phyloP scores from a whole-genome alignment of 2,113 vertebrate species.

The Lamprotornis superbus region DNA sequence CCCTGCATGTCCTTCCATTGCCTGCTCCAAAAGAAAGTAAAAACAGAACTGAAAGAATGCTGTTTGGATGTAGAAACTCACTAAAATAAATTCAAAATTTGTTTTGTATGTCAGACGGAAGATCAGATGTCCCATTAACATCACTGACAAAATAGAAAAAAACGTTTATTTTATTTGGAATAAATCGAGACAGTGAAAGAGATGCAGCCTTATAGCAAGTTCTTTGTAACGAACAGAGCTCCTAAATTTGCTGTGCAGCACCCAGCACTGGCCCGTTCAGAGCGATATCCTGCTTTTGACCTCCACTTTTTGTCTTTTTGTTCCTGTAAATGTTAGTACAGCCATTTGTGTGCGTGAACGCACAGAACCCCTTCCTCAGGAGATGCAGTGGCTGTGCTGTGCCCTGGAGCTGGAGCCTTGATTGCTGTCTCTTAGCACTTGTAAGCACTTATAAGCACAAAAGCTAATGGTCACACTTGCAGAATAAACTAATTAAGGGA shows the following conservation, averaged over 20 bases:
- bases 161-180: background rate
- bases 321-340: background rate
- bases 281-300: background rate
- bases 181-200: background rate
- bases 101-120: background rate
- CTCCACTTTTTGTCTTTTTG: background rate
- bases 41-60: background rate
- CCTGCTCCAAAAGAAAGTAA: background rate
- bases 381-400: background rate
- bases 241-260: background rate
- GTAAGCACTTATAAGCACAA: slow-evolving; percentile 48
- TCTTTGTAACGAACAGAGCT: background rate
- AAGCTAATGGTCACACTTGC: slow-evolving; percentile 63
- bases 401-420: slow-evolving; percentile 29
- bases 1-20: background rate
- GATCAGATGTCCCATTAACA: background rate
- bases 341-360: background rate
- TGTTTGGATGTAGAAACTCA: background rate
- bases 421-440: slow-evolving; percentile 63
- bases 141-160: background rate
- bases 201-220: background rate
- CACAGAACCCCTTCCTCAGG: background rate
- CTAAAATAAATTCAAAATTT: background rate
- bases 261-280: background rate
- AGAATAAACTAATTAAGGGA: slow-evolving; percentile 66